A percentile compares a stretch with the other conserved stretches of the same genome.
Evolutionary conservation across 2,113 vertebrate genomes (phyloP).

Genomic region (Tachysurus vachellii): DNA sequence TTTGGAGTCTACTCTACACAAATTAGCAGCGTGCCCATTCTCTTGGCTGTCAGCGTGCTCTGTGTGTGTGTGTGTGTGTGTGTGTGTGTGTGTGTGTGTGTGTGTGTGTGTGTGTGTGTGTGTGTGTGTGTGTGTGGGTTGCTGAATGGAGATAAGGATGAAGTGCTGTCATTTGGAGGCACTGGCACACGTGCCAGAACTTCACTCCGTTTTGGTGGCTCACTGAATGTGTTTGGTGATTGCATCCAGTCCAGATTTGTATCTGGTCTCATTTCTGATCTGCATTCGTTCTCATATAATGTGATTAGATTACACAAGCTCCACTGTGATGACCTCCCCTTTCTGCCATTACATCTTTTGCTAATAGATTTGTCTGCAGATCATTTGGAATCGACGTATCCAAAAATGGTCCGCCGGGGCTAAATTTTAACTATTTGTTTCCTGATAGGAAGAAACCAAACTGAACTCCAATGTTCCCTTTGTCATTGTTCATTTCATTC

Average conservation of each 20-base stretch:
- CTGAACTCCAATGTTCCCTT: background rate
- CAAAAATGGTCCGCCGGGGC: no score
- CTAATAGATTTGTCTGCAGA: slow-evolving; percentile 19
- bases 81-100: slow-evolving; percentile 1
- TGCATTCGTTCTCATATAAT: slow-evolving; percentile 12
- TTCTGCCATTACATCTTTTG: background rate
- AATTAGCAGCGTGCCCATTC: slow-evolving; percentile 43
- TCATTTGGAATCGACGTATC: slow-evolving; percentile 4
- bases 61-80: background rate
- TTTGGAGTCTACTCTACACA: slow-evolving; percentile 38
- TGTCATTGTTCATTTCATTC: background rate
- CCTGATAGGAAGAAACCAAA: background rate
- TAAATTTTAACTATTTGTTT: background rate
- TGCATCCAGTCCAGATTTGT: background rate
- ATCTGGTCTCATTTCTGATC: slow-evolving; percentile 20
- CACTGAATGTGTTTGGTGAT: slow-evolving; percentile 17
- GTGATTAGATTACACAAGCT: slow-evolving; percentile 30
- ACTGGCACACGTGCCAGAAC: slow-evolving; percentile 38
- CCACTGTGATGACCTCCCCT: background rate
- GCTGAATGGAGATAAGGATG: slow-evolving; percentile 45
- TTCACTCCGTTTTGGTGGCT: slow-evolving; percentile 4
- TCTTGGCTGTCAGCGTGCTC: slow-evolving; percentile 25
- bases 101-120: slow-evolving; percentile 28
- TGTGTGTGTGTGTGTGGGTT: slow-evolving; percentile 22
- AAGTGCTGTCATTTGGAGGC: slow-evolving; percentile 43